Evolutionary conservation across 2,113 vertebrate species (phyloP).

Genomic region (Cyphotilapia sp.): DNA sequence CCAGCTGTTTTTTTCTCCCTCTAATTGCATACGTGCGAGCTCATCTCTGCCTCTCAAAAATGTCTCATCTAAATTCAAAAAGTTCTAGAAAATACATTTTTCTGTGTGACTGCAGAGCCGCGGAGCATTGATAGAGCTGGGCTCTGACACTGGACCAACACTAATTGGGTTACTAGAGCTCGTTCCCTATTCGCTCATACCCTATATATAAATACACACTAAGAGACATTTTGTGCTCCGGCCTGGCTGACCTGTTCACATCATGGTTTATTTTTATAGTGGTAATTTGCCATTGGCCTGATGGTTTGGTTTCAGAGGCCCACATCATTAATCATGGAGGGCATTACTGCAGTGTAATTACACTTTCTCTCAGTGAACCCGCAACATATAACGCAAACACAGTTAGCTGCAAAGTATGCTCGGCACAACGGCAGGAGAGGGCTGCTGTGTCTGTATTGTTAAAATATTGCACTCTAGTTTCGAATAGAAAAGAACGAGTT

Average conservation of each 20-base stretch:
- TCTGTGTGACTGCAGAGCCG: not conserved
- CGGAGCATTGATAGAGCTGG: not conserved
- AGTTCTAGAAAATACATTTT: not conserved
- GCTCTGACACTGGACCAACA: constrained; percentile 22
- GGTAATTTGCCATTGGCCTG: constrained; percentile 64
- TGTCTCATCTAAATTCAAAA: not conserved
- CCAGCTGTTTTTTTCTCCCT: not conserved
- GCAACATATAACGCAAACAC: constrained; percentile 11
- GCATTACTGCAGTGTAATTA: constrained; percentile 67
- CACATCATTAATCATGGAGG: constrained; percentile 66
- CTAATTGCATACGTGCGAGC: not conserved
- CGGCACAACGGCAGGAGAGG: not conserved
- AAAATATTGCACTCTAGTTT: not conserved
- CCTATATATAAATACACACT: constrained; percentile 57
- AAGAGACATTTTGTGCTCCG: constrained; percentile 56
- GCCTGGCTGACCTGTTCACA: constrained; percentile 63
- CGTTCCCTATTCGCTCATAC: constrained; percentile 35
- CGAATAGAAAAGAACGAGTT: not conserved
- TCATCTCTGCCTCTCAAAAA: not conserved
- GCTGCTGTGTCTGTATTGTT: not conserved
- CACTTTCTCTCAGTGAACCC: constrained; percentile 51
- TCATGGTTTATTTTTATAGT: constrained; percentile 67
- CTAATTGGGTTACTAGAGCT: constrained; percentile 66
- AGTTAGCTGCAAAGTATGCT: not conserved
- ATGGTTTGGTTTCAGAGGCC: constrained; percentile 63